Evolutionary conservation across 2,797 vertebrate genomes (phyloP), one percentile per base, ranked within the genome.

Genomic region (Mus minutoides): DNA sequence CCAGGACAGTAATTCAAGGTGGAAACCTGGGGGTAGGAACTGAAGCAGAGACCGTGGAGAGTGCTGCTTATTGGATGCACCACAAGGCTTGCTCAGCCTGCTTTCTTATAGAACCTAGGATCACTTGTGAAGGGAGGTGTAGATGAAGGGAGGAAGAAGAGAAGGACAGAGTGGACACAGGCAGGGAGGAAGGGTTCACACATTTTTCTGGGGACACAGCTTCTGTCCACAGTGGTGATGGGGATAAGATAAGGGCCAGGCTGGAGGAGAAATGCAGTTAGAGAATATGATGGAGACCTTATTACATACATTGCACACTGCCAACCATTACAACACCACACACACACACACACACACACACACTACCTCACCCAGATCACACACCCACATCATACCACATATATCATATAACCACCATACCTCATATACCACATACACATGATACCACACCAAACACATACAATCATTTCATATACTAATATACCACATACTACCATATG

Each of bases 141-240:
- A 24, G 19, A 34, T 6, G 37, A 9, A 22, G 31, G 54, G 40
- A 10, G 10, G 7, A 64, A 14, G 3, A 3, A 10, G 17, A 1
- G 37, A 19, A 49, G 10, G 11, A 76, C 73, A 46, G 73, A 46
- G 13, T 46, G 14, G 56, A 43, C 60, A 10, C 34, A 64, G 46
- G n/a, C 56, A 67, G 83, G 49, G 8, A 26, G n/a, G 3, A 9
- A n/a, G n/a, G 16, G 31, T 2, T 12, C 29, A 3, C 29, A 52
- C 69, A 71, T n/a, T 34, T 34, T n/a, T n/a, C 67, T 69, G 49
- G 21, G 1, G 64, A 7, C 7, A 6, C 17, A 37, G 62, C 49
- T 84, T 6, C 54, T 2, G 0, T 52, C 62, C 49, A 2, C 17
- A 52, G 82, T 3, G 19, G 3, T 0, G 1, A 6, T 1, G 9